A percentile compares a stretch with the other conserved stretches of the same genome.
Conservation (phyloP, 2,113 vertebrate genomes). For the Calypte anna region DNA sequence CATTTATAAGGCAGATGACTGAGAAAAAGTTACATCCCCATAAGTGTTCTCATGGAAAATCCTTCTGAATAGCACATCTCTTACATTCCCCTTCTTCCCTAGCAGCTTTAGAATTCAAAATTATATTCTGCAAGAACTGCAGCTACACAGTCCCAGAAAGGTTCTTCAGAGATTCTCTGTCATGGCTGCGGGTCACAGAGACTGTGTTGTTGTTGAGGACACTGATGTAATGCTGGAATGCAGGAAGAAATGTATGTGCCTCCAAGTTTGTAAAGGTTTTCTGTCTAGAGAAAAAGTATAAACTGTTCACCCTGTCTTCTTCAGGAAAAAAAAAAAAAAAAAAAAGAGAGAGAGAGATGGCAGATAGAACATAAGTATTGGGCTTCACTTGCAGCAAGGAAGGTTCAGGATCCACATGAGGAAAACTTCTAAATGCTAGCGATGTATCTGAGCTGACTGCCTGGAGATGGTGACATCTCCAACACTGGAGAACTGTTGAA, state of each 20-base stretch:
- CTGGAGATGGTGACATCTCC: not conserved
- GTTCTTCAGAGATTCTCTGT: not conserved
- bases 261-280: not conserved
- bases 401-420: not conserved
- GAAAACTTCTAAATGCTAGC: not conserved
- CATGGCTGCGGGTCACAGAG: not conserved
- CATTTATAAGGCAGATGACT: not conserved
- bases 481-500: not conserved
- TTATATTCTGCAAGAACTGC: not conserved
- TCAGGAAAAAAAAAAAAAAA: not conserved
- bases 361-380: not conserved
- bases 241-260: not conserved
- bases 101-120: not conserved
- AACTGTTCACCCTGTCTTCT: not conserved
- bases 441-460: not conserved
- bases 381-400: not conserved
- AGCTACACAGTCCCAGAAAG: not conserved
- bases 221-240: not conserved
- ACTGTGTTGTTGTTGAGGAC: fast-evolving
- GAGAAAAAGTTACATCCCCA: not conserved
- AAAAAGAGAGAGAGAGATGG: not conserved
- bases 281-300: not conserved
- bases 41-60: not conserved
- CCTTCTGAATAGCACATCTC: not conserved
- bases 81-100: not conserved